Evolutionary conservation across 2,113 vertebrate genomes (phyloP), one percentile per base, ranked within the genome.

Genomic region (Tichodroma muraria): DNA sequence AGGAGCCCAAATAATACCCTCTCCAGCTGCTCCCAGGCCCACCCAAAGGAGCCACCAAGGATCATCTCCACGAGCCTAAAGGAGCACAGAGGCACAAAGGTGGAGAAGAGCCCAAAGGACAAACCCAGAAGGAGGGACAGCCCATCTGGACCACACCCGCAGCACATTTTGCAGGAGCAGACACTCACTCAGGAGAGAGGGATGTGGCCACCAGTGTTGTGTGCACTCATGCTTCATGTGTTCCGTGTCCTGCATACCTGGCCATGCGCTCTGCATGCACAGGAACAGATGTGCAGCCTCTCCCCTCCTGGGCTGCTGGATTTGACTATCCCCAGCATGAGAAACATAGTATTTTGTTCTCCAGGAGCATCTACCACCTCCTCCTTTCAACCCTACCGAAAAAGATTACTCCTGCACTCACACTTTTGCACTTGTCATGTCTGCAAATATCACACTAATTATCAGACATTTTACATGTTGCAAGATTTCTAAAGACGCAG

Each of bases 141-240:
- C 12, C 9, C 18, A 2, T 50, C 28, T 49, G 79, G 45, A 30
- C 8, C 28, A 78, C 2, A 3, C 24, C 18, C 6, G 15, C 18
- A 65, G 13, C 15, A 45, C 0, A 0, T 31, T 76, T 42, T 70
- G 21, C 31, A 35, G 3, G 9, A 69, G 44, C 1, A 5, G 35
- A 64, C 20, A 47, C 40, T 28, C 33, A 6, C 9, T 59, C 68
- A 49, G 28, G 35, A 15, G 6, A 69, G 52, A 7, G 0, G 13
- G 11, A 60, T 22, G 9, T 71, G 11, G 10, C 31, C 44, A 27
- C 28, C 9, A 5, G 15, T 19, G 27, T 0, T 59, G 16, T 8
- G 45, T 8, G 1, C 5, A 11, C 22, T 28, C 4, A 8, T 33
- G 27, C 38, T 47, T 27, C 0, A 0, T 17, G 6, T 15, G 17